Conservation (phyloP, 1,140 invertebrate species). For the Meloidogyne exigua region DNA sequence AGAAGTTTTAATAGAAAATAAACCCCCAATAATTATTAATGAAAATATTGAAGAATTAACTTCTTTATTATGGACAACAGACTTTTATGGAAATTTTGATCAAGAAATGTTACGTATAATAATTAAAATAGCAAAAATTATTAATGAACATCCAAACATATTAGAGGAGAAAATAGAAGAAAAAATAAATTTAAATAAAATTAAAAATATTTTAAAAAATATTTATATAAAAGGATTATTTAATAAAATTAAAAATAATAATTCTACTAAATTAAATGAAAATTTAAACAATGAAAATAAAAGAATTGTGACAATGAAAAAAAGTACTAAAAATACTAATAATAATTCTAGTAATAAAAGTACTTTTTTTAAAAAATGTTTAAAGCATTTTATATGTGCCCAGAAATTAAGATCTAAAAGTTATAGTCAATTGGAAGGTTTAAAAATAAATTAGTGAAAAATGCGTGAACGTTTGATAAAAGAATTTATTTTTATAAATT, state of each 20-base stretch:
- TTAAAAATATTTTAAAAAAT: background rate
- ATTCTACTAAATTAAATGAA: no score
- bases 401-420: background rate
- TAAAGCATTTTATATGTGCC: background rate
- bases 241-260: background rate
- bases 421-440: background rate
- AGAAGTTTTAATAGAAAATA: background rate
- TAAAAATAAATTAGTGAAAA: no score
- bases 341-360: no score
- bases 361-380: background rate
- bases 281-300: background rate
- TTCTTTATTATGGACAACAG: background rate
- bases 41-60: background rate
- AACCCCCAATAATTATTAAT: background rate
- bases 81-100: background rate
- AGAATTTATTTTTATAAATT: no score
- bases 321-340: no score
- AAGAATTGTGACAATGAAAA: background rate
- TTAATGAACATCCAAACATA: background rate
- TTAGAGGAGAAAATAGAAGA: background rate
- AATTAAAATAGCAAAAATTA: background rate
- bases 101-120: background rate
- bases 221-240: background rate
- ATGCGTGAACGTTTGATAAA: no score
- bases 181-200: background rate